phyloP scores from a whole-genome alignment of 2,113 vertebrate genomes.

The Enhydra lutris region DNA sequence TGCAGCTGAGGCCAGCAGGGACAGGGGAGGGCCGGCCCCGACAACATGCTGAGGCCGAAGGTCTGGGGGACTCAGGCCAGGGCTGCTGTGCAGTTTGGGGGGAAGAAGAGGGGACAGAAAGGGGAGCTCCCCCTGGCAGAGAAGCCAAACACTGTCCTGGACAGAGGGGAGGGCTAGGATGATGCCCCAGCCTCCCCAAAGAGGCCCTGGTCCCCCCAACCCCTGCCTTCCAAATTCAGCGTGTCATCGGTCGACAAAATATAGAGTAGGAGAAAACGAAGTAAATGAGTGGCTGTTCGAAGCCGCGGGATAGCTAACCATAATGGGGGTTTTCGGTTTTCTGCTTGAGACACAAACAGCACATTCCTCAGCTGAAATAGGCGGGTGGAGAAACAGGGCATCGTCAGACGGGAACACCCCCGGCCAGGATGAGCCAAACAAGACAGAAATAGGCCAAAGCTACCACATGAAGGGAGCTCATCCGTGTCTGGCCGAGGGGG shows the following conservation, averaged over 20 bases:
- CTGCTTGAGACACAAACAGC: conserved; percentile 88
- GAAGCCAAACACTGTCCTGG: neutral
- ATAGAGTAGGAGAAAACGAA: conserved; percentile 93
- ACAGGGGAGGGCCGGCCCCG: too few species aligned
- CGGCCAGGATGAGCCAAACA: conserved; percentile 83
- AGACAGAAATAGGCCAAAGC: conserved; percentile 89
- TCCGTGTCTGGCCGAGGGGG: conserved; percentile 56
- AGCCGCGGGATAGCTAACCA: conserved; percentile 89
- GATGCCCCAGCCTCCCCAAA: conserved; percentile 28
- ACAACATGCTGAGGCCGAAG: neutral
- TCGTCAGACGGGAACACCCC: conserved; percentile 82
- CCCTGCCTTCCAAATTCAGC: conserved; percentile 85
- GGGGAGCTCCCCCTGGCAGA: neutral
- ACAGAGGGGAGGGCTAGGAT: conserved; percentile 36
- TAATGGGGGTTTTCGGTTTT: conserved; percentile 87
- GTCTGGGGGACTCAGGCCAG: neutral
- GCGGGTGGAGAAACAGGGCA: conserved; percentile 81
- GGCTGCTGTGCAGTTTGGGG: neutral
- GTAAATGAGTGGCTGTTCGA: conserved; percentile 91
- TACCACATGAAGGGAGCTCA: conserved; percentile 84
- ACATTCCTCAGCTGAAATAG: conserved; percentile 89
- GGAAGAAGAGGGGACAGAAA: neutral
- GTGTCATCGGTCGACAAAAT: conserved; percentile 92
- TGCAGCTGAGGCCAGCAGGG: neutral
- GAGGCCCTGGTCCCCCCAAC: neutral